Percentiles rank a stretch among this genome's conserved stretches.
Evolutionary conservation across 37 sponge, comb jelly and placozoan species (phyloP).

Genomic region (Aplysina aerophoba): DNA sequence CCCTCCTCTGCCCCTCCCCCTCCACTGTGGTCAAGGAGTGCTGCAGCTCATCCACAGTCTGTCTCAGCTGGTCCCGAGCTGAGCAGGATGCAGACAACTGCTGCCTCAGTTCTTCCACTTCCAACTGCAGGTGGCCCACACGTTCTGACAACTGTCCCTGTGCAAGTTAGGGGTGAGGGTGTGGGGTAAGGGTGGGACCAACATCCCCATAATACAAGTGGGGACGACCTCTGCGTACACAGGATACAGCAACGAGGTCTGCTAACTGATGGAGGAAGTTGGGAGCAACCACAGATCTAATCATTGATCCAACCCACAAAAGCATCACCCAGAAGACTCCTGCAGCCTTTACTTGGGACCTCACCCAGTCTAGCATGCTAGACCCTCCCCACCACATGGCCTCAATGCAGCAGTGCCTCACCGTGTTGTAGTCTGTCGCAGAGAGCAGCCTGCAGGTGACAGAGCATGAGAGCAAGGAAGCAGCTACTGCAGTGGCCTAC

Average conservation of each 20-base stretch:
- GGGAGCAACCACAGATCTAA: too few species aligned
- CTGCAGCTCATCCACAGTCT: constrained; percentile 24
- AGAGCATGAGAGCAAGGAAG: not conserved
- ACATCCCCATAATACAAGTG: too few species aligned
- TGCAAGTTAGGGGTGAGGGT: not conserved
- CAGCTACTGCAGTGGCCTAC: not conserved
- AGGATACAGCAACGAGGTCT: too few species aligned
- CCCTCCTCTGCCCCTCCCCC: not conserved
- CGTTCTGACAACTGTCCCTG: constrained; percentile 3
- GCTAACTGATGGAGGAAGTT: too few species aligned
- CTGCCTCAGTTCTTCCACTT: not conserved
- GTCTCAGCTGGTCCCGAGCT: constrained; percentile 21
- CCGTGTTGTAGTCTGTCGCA: not conserved
- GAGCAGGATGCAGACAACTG: constrained; percentile 21
- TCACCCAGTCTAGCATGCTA: too few species aligned
- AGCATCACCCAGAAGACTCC: too few species aligned
- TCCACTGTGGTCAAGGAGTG: not conserved
- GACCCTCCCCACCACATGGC: too few species aligned
- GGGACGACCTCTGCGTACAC: too few species aligned
- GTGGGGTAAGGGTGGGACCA: not conserved
- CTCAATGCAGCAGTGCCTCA: too few species aligned
- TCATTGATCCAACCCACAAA: too few species aligned
- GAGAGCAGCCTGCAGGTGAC: not conserved
- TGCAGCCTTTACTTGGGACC: too few species aligned
- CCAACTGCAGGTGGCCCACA: not conserved